Evolutionary conservation across 2,888 invertebrate species (phyloP), one percentile per base, ranked within the genome.

Genomic region (Conistra vaccinii): DNA sequence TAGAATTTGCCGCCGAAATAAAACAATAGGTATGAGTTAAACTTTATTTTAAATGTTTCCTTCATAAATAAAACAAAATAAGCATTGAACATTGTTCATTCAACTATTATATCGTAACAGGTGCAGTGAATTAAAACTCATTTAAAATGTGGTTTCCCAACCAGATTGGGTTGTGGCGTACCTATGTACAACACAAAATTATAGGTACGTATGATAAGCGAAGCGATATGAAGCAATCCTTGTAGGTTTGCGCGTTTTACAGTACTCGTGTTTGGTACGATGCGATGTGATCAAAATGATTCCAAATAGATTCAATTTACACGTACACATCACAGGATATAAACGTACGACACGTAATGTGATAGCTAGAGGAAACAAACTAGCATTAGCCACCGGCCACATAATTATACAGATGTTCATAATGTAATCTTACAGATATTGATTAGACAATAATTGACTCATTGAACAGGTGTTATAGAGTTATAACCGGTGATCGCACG

Each of bases 51-150:
- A 90, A 92, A 92, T 90, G 88, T 91, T 91, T 94, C 87, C 89
- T 91, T 92, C 89, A 93, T 93, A 94, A 94, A 94, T 94, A 92
- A 94, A 94, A 94, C 93, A 93, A 93, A 92, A 92, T 93, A 92
- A 92, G 93, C 92, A 92, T 92, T 89, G 90, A 91, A 93, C 91
- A 91, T 91, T 89, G 90, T 92, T 88, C 90, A 93, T 84, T 90
- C 88, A 89, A 91, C 90, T 90, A 89, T 76, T 79, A 91, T 90
- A 85, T 73, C 60, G 84, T 90, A 92, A 91, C 89, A 84, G 85
- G 86, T 87, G 87, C 86, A 76, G 81, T 80, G 74, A 60, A 68
- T 83, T 83, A 81, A 76, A 87, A 80, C 76, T 86, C 65, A 84
- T 76, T 83, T 88, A 84, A 88, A 91, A 90, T 87, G 85, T 89